Evolutionary conservation across 1,140 invertebrate species (phyloP).

Genomic region (Sesamia nonagrioides): DNA sequence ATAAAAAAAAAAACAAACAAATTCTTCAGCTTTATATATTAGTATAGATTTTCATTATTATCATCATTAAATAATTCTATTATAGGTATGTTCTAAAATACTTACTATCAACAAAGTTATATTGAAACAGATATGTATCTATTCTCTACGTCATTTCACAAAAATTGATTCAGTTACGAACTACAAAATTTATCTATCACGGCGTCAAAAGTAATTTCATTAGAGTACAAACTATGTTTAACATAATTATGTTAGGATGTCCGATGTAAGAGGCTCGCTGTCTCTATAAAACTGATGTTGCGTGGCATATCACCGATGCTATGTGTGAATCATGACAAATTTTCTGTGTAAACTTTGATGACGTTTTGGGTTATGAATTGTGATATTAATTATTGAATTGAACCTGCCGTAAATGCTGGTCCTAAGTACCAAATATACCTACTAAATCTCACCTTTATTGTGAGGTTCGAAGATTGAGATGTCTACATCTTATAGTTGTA

Average conservation of each 20-base stretch:
- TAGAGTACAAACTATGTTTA: background rate
- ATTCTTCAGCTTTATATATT: too few relatives aligned
- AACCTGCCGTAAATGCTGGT: too few relatives aligned
- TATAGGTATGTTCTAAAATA: too few relatives aligned
- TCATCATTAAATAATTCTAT: too few relatives aligned
- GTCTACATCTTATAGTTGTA: background rate
- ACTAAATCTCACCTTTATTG: background rate
- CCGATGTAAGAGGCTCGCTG: slow-evolving; percentile 18
- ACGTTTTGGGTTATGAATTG: too few relatives aligned
- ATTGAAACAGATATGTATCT: background rate
- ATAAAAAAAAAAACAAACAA: too few relatives aligned
- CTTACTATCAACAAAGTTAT: too few relatives aligned
- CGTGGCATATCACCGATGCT: slow-evolving; percentile 19
- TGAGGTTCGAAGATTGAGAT: background rate
- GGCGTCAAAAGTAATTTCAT: slow-evolving; percentile 17
- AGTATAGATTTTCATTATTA: too few relatives aligned
- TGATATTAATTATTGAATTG: too few relatives aligned
- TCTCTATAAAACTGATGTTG: slow-evolving; percentile 10
- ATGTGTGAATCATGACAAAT: slow-evolving; percentile 48
- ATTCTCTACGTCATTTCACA: slow-evolving; percentile 22
- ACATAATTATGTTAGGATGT: slow-evolving; percentile 24
- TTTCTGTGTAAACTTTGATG: slow-evolving; percentile 35
- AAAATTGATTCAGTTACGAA: slow-evolving; percentile 1
- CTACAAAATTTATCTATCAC: slow-evolving; percentile 2
- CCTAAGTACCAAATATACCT: too few relatives aligned